Conservation (phyloP, 2,888 invertebrate species). For the Sicus ferrugineus region DNA sequence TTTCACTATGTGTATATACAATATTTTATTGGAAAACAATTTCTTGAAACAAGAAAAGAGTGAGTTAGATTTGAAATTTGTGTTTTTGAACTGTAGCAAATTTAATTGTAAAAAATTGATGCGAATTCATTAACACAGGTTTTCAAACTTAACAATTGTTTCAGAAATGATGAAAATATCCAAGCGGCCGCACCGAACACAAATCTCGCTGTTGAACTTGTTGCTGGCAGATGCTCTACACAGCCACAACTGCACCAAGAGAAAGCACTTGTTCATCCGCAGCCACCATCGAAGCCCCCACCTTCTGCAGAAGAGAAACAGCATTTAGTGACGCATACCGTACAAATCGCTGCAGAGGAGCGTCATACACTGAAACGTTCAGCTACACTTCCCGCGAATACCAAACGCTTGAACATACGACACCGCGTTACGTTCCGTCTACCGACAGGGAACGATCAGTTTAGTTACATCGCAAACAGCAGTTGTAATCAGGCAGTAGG, state of each 20-base stretch:
- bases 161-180: slow-evolving; percentile 50
- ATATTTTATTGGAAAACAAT: too few relatives aligned
- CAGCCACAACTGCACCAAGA: slow-evolving; percentile 27
- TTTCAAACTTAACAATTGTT: too few relatives aligned
- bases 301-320: slow-evolving; percentile 36
- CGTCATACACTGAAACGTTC: slow-evolving; percentile 60
- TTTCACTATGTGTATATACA: too few relatives aligned
- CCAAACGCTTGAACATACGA: slow-evolving; percentile 51
- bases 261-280: slow-evolving; percentile 39
- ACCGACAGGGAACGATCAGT: slow-evolving; percentile 42
- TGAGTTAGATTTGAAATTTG: too few relatives aligned
- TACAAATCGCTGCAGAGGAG: slow-evolving; percentile 18
- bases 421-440: slow-evolving; percentile 59
- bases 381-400: slow-evolving; percentile 61
- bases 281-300: slow-evolving; percentile 48
- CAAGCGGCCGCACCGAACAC: slow-evolving; percentile 20
- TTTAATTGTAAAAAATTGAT: too few relatives aligned
- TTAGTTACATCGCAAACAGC: slow-evolving; percentile 37
- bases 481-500: slow-evolving; percentile 19
- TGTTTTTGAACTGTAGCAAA: too few relatives aligned
- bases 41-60: too few relatives aligned
- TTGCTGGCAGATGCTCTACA: slow-evolving; percentile 18
- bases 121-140: too few relatives aligned
- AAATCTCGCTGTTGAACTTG: slow-evolving; percentile 25
- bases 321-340: neutral